phyloP scores from a whole-genome alignment of 2,797 vertebrate genomes.

The Melanotaenia parkinsoni region DNA sequence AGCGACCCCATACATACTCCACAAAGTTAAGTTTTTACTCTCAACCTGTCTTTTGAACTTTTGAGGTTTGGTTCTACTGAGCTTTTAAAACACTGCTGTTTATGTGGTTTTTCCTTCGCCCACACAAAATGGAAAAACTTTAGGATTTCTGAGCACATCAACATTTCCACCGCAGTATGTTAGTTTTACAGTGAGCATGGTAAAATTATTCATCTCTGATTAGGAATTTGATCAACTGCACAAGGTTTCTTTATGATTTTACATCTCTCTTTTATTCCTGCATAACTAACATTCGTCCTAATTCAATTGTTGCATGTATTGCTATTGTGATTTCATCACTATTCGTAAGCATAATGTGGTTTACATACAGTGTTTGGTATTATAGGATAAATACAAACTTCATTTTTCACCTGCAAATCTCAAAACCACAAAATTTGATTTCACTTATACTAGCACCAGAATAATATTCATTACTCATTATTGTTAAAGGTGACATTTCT shows the following conservation, averaged over 20 bases:
- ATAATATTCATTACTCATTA: background rate
- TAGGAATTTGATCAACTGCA: background rate
- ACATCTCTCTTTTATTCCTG: background rate
- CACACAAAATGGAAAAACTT: background rate
- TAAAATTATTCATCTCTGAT: background rate
- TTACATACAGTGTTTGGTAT: background rate
- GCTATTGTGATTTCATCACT: background rate
- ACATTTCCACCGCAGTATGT: background rate
- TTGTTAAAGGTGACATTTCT: background rate
- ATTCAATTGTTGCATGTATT: slow-evolving; percentile 3
- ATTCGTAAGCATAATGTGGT: background rate
- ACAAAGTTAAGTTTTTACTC: background rate
- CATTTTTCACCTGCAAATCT: background rate
- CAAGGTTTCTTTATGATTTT: background rate
- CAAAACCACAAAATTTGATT: background rate
- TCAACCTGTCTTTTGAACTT: background rate
- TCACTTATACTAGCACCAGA: background rate
- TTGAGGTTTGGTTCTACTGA: background rate
- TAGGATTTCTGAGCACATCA: background rate
- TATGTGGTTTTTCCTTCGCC: background rate
- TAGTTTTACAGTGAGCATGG: too few relatives aligned
- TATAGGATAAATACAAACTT: slow-evolving; percentile 2
- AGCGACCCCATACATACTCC: background rate
- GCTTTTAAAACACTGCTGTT: background rate
- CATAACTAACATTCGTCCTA: slow-evolving; percentile 2